These are phyloP conservation scores for Oryzias curvinotus DNA, from an alignment of 2,113 vertebrate genomes.

Conservation along the genomic window DNA sequence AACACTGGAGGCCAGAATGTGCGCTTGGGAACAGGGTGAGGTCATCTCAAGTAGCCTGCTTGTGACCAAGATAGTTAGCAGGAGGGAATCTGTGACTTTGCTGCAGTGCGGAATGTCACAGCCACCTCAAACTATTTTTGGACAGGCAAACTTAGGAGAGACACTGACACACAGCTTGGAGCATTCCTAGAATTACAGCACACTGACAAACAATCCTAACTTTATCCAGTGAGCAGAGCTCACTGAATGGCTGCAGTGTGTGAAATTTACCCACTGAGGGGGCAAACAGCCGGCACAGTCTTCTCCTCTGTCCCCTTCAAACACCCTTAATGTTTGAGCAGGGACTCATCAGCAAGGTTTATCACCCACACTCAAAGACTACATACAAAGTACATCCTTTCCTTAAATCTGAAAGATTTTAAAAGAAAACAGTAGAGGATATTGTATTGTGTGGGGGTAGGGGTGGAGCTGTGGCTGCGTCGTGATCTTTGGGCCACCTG, in stretches of 20 bases:
- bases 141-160: conserved; percentile 52
- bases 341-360: conserved; percentile 41
- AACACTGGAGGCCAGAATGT: conserved; percentile 22
- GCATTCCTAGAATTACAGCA: conserved; percentile 81
- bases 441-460: too few species aligned
- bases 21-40: conserved; percentile 14
- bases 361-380: conserved; percentile 18
- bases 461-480: too few species aligned
- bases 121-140: conserved; percentile 36
- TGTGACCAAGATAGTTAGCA: conserved; percentile 56
- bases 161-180: conserved; percentile 53
- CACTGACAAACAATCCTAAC: conserved; percentile 83
- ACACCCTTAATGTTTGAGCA: conserved; percentile 57
- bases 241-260: conserved; percentile 80
- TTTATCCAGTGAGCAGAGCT: conserved; percentile 74
- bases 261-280: conserved; percentile 69
- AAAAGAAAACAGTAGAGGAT: too few species aligned
- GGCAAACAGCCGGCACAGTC: conserved; percentile 38
- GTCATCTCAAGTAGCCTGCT: conserved; percentile 14
- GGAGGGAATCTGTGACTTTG: conserved; percentile 64
- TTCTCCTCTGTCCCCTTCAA: conserved; percentile 54
- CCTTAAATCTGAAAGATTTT: too few species aligned
- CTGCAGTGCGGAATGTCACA: conserved; percentile 32
- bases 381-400: too few species aligned
- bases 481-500: too few species aligned